Evolutionary conservation across 2,113 vertebrate genomes (phyloP).

Genomic region (Dinomys branickii): DNA sequence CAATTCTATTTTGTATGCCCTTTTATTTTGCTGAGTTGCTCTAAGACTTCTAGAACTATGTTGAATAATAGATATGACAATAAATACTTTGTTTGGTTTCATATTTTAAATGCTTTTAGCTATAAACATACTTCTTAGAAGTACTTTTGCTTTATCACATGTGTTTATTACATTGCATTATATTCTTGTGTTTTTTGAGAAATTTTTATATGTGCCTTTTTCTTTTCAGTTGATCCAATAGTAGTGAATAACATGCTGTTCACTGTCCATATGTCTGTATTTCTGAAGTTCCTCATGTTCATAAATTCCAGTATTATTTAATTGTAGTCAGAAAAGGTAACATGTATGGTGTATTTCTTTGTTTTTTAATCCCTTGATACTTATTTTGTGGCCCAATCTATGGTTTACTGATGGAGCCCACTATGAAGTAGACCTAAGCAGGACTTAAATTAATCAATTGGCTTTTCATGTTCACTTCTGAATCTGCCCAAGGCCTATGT

Average conservation of each 20-base stretch:
- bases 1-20: neutral
- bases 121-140: neutral
- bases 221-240: neutral
- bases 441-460: too few species aligned
- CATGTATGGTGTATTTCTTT: neutral
- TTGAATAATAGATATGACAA: neutral
- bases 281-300: neutral
- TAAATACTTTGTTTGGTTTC: neutral
- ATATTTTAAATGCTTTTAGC: neutral
- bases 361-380: neutral
- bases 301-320: neutral
- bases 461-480: too few species aligned
- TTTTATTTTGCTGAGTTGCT: neutral
- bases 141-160: neutral
- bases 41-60: neutral
- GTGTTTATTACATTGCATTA: neutral
- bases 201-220: neutral
- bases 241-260: neutral
- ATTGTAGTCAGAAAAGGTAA: neutral
- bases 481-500: too few species aligned
- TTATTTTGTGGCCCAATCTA: neutral
- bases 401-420: too few species aligned
- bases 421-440: too few species aligned
- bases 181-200: neutral
- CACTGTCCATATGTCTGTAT: neutral